Percentiles rank a stretch among this genome's conserved stretches.
phyloP scores from a whole-genome alignment of 1,140 invertebrate species.

The Drosophila paulistorum region DNA sequence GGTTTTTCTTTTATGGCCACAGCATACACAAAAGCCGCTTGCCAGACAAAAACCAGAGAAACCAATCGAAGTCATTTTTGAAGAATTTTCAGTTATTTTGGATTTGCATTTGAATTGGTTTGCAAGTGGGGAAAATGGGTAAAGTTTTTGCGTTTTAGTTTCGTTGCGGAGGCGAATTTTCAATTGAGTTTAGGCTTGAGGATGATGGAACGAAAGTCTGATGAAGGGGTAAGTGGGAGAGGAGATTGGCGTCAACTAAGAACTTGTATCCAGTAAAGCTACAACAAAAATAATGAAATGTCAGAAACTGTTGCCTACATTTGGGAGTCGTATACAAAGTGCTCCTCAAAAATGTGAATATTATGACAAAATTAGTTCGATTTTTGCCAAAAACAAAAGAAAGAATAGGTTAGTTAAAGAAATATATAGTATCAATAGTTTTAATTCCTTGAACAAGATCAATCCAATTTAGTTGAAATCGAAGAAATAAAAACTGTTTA shows the following conservation, averaged over 20 bases:
- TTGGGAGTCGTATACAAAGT: background rate
- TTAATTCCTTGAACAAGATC: too few relatives aligned
- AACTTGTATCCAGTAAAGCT: background rate
- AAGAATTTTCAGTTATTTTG: constrained; percentile 58
- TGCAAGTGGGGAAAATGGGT: constrained; percentile 30
- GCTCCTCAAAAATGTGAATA: background rate
- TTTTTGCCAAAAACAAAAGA: constrained; percentile 15
- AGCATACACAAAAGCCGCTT: constrained; percentile 47
- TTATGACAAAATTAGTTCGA: background rate
- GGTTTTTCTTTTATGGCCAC: constrained; percentile 30
- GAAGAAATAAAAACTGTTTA: too few relatives aligned
- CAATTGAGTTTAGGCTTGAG: constrained; percentile 34
- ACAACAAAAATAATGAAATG: constrained; percentile 8
- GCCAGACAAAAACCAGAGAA: constrained; percentile 46
- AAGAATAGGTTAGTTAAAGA: too few relatives aligned
- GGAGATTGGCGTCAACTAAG: background rate
- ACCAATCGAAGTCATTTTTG: constrained; percentile 79
- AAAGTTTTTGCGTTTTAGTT: constrained; percentile 49
- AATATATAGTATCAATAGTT: too few relatives aligned
- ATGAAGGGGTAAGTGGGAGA: background rate
- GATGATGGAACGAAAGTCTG: background rate
- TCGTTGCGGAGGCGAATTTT: constrained; percentile 21
- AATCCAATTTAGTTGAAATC: too few relatives aligned
- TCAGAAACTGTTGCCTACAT: constrained; percentile 10
- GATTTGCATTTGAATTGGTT: constrained; percentile 77